Conservation (phyloP, 2,888 invertebrate genomes). For the Agriopis leucophaearia region DNA sequence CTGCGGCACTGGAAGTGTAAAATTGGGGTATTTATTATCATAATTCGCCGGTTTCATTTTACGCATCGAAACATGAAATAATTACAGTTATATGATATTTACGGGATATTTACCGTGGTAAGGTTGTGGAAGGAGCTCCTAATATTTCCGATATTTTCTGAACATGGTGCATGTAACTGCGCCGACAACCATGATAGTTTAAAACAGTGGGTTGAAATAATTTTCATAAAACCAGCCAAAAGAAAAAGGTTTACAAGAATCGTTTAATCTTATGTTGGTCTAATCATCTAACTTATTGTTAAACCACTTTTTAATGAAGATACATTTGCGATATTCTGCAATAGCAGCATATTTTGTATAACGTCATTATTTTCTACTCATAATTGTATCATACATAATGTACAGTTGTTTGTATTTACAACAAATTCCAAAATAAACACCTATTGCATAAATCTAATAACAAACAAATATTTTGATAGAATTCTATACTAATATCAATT, state of each 20-base stretch:
- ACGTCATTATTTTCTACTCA: not conserved
- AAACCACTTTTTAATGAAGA: not conserved
- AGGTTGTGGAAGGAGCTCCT: no score
- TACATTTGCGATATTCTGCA: not conserved
- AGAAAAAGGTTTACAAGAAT: not conserved
- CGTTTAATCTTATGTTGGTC: not conserved
- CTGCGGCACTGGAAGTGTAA: not conserved
- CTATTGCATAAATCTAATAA: constrained; percentile 25
- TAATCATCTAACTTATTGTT: not conserved
- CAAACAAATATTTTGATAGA: constrained; percentile 16
- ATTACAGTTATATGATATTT: no score
- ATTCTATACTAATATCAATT: constrained; percentile 37
- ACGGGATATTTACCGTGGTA: no score
- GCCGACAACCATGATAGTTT: no score
- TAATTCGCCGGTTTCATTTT: not conserved
- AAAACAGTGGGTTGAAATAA: no score
- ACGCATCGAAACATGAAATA: not conserved
- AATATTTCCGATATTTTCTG: no score
- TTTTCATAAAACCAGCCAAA: not conserved
- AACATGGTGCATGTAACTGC: no score
- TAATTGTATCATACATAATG: constrained; percentile 31
- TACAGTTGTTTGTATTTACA: constrained; percentile 39
- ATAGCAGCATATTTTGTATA: not conserved
- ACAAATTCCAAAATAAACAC: constrained; percentile 29
- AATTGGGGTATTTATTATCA: not conserved